Evolutionary conservation across 2,797 vertebrate species (phyloP).

Genomic region (Sebastes kiyomatsui): DNA sequence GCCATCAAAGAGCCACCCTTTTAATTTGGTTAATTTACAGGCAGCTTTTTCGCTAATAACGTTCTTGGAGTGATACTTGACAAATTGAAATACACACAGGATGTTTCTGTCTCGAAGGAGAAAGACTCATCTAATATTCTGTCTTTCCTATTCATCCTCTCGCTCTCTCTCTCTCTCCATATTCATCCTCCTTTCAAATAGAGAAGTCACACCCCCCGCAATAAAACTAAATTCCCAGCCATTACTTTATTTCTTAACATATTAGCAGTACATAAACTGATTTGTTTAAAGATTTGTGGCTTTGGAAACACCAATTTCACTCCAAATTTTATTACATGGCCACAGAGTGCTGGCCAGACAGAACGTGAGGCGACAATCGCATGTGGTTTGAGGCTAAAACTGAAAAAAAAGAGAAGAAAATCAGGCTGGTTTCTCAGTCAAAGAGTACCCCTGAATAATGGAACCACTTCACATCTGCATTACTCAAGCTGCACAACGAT

Average conservation of each 20-base stretch:
- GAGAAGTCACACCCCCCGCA: conserved; percentile 64
- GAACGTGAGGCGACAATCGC: conserved; percentile 66
- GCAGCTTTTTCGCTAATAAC: conserved; percentile 77
- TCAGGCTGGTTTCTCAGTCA: conserved; percentile 37
- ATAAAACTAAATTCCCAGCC: conserved; percentile 60
- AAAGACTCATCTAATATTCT: conserved; percentile 44
- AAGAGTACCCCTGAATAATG: conserved; percentile 40
- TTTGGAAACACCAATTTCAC: conserved; percentile 74
- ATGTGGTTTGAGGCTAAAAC: conserved; percentile 72
- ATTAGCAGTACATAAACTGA: conserved; percentile 85
- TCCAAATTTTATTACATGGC: conserved; percentile 74
- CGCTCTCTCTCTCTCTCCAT: not conserved
- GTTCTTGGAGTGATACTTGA: conserved; percentile 82
- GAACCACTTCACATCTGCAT: conserved; percentile 54
- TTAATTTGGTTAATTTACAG: conserved; percentile 82
- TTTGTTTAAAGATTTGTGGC: conserved; percentile 82
- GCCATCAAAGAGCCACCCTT: conserved; percentile 72
- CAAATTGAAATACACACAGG: conserved; percentile 75
- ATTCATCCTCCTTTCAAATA: not conserved
- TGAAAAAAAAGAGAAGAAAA: not conserved
- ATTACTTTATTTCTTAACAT: conserved; percentile 69
- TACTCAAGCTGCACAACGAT: conserved; percentile 35
- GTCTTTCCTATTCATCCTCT: conserved; percentile 11
- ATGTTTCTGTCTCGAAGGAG: conserved; percentile 69
- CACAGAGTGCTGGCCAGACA: conserved; percentile 65